A percentile compares a stretch with the other conserved stretches of the same genome.
Conservation (phyloP, 2,797 vertebrate species). For the Melanogrammus aeglefinus region DNA sequence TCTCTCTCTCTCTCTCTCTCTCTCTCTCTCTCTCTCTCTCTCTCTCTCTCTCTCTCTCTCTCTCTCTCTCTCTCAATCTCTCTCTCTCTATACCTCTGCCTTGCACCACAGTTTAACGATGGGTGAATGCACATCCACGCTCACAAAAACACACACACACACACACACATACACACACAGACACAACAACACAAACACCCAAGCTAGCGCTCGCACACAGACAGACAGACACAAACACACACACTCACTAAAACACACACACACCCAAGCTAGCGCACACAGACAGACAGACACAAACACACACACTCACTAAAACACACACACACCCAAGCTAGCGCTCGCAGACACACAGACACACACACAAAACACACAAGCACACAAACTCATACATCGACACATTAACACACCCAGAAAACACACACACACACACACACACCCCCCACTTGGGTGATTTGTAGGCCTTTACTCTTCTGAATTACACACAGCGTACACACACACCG, state of each 20-base stretch:
- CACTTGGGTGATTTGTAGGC: constrained; percentile 33
- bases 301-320: not conserved
- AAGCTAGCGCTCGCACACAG: constrained; percentile 7
- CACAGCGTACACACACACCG: constrained; percentile 11
- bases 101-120: too few species aligned
- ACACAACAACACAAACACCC: not conserved
- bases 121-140: too few species aligned
- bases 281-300: too few species aligned
- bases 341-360: too few species aligned
- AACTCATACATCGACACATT: constrained; percentile 1
- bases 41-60: too few species aligned
- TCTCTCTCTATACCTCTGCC: too few species aligned
- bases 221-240: not conserved
- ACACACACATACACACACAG: not conserved
- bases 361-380: not conserved
- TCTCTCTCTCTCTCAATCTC: too few species aligned
- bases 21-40: too few species aligned
- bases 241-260: not conserved
- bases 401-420: not conserved
- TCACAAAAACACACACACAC: too few species aligned
- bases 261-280: not conserved
- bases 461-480: constrained; percentile 22
- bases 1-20: constrained; percentile 3
- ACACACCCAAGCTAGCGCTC: not conserved
- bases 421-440: constrained; percentile 17